These are phyloP conservation scores for Andrena fulva DNA, from an alignment of 2,888 invertebrate genomes.

Conservation along the genomic window DNA sequence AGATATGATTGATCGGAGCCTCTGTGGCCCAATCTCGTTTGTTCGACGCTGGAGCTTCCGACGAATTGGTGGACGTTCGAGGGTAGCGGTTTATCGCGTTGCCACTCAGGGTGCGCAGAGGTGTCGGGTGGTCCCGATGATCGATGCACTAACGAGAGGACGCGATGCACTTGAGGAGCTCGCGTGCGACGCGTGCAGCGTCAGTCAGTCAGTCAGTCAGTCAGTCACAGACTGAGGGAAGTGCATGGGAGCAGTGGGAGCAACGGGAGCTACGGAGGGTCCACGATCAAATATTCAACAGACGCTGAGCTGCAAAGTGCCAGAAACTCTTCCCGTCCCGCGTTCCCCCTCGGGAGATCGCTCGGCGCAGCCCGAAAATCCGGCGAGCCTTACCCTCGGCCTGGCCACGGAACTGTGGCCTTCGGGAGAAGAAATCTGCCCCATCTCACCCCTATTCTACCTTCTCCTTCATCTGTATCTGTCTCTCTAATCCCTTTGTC, in stretches of 20 bases:
- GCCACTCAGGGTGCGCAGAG: too few relatives aligned
- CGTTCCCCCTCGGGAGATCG: constrained; percentile 48
- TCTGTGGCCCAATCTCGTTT: too few relatives aligned
- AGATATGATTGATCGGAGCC: too few relatives aligned
- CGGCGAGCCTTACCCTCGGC: constrained; percentile 50
- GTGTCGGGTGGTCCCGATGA: background rate
- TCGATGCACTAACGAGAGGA: constrained; percentile 10
- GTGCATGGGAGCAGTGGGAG: constrained; percentile 23
- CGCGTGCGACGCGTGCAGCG: constrained; percentile 29
- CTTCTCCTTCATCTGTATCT: background rate
- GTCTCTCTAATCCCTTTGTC: constrained; percentile 28
- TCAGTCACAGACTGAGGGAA: constrained; percentile 18
- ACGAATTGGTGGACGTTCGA: too few relatives aligned
- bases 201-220: constrained; percentile 39
- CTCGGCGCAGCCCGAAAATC: constrained; percentile 61
- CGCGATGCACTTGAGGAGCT: background rate
- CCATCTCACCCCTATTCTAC: background rate
- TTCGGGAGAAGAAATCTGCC: constrained; percentile 58
- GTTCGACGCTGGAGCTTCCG: too few relatives aligned
- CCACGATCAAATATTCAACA: constrained; percentile 79
- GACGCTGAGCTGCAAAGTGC: constrained; percentile 79
- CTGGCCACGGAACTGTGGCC: constrained; percentile 37
- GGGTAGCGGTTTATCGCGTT: too few relatives aligned
- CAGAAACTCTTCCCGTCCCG: constrained; percentile 75
- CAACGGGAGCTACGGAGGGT: constrained; percentile 22